phyloP scores from a whole-genome alignment of 2,888 invertebrate genomes.

The Lasius platythorax region DNA sequence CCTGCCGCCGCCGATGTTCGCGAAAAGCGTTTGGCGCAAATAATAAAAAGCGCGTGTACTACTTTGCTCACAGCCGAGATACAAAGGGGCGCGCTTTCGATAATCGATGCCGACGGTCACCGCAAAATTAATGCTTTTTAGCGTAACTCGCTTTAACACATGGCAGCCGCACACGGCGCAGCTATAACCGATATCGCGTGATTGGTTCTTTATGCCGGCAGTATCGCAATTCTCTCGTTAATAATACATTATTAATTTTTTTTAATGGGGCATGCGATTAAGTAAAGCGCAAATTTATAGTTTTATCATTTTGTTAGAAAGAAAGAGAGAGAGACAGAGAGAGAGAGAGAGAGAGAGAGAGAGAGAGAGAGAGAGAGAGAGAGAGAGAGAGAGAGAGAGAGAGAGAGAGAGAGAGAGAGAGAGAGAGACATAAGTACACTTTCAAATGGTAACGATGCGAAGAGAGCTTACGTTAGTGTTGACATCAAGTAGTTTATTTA shows the following conservation, averaged over 20 bases:
- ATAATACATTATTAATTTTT: slow-evolving; percentile 46
- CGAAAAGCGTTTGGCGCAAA: slow-evolving; percentile 30
- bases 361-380: not conserved
- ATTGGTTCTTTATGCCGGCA: slow-evolving; percentile 34
- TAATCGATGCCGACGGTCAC: slow-evolving; percentile 60
- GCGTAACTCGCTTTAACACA: slow-evolving; percentile 43
- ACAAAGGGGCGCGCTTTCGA: slow-evolving; percentile 58
- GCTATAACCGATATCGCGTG: slow-evolving; percentile 39
- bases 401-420: too few species aligned
- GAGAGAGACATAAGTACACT: not conserved
- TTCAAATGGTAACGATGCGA: slow-evolving; percentile 22
- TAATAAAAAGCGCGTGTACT: slow-evolving; percentile 53
- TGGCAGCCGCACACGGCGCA: slow-evolving; percentile 21
- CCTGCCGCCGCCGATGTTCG: not conserved
- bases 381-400: too few species aligned
- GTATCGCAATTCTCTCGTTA: slow-evolving; percentile 27
- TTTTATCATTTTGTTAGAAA: not conserved
- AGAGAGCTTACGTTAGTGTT: slow-evolving; percentile 14
- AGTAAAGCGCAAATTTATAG: not conserved
- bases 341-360: not conserved
- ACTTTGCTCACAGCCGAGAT: slow-evolving; percentile 54
- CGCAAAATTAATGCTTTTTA: slow-evolving; percentile 58
- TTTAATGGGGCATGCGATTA: slow-evolving; percentile 18
- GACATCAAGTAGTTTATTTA: slow-evolving; percentile 47
- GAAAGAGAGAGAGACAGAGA: not conserved